Conservation (phyloP, 2,113 vertebrate genomes). For the Typhlomys cinereus region DNA sequence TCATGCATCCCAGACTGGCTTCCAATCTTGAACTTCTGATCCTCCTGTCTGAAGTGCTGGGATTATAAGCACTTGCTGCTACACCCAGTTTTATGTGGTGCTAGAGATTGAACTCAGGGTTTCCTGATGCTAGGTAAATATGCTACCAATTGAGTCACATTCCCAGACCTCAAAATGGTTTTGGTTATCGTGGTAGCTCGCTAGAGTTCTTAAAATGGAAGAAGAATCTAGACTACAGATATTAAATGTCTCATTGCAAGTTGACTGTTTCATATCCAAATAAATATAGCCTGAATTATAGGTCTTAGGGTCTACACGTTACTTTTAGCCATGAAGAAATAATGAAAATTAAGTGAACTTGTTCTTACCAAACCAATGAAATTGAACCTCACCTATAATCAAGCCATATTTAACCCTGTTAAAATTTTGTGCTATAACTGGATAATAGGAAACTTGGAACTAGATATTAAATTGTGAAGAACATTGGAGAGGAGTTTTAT, state of each 20-base stretch:
- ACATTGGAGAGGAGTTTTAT: too few relatives aligned
- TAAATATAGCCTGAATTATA: constrained; percentile 16
- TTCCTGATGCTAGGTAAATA: too few relatives aligned
- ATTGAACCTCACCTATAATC: not conserved
- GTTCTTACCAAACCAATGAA: not conserved
- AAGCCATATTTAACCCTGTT: not conserved
- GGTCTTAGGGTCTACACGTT: constrained; percentile 46
- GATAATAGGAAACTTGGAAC: not conserved
- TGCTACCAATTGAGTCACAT: too few relatives aligned
- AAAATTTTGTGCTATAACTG: not conserved
- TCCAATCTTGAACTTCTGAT: not conserved
- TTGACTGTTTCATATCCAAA: constrained; percentile 39
- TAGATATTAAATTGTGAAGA: not conserved
- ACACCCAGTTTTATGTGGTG: too few relatives aligned
- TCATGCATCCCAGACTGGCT: too few relatives aligned
- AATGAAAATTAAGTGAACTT: constrained; percentile 52
- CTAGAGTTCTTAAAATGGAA: not conserved
- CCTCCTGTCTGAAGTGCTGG: not conserved
- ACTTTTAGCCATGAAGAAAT: constrained; percentile 51
- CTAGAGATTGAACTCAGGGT: too few relatives aligned
- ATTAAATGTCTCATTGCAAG: not conserved
- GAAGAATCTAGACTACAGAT: not conserved
- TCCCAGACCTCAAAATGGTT: too few relatives aligned
- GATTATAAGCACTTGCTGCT: too few relatives aligned
- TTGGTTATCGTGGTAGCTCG: too few relatives aligned